These are phyloP conservation scores for Tetramorium parvispinum DNA, from an alignment of 1,140 invertebrate species.

Conservation along the genomic window DNA sequence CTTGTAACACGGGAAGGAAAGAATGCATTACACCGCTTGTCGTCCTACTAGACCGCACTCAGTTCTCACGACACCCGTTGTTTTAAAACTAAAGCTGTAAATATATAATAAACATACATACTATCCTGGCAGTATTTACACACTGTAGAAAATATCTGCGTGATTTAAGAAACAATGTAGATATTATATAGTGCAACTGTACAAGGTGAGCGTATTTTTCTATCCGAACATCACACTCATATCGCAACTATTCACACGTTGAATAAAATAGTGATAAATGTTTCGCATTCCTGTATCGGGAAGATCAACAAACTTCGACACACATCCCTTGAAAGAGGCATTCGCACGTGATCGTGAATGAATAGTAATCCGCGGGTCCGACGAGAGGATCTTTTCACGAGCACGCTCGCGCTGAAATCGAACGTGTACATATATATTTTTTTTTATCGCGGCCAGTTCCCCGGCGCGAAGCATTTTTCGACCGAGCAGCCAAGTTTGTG, in stretches of 20 bases:
- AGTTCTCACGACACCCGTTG: slow-evolving; percentile 38
- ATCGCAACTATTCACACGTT: neutral
- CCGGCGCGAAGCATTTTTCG: slow-evolving; percentile 51
- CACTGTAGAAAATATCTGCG: neutral
- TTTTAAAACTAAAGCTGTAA: slow-evolving; percentile 39
- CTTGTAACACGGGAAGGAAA: slow-evolving; percentile 50
- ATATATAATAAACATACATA: slow-evolving; percentile 32
- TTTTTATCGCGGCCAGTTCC: slow-evolving; percentile 34
- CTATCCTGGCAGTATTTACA: neutral
- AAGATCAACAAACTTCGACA: slow-evolving; percentile 35
- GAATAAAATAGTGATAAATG: slow-evolving; percentile 26
- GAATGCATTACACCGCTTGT: slow-evolving; percentile 50
- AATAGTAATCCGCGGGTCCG: slow-evolving; percentile 22
- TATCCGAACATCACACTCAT: neutral
- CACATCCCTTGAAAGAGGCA: slow-evolving; percentile 18
- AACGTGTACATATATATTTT: slow-evolving; percentile 35
- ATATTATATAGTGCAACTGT: neutral
- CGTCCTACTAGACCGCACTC: slow-evolving; percentile 19
- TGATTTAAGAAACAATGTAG: neutral
- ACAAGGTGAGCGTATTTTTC: neutral
- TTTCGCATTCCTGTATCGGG: neutral
- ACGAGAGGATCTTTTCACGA: slow-evolving; percentile 56
- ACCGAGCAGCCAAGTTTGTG: slow-evolving; percentile 48
- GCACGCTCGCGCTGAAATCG: slow-evolving; percentile 32
- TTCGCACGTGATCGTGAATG: slow-evolving; percentile 42